A percentile compares a stretch with the other conserved stretches of the same genome.
Evolutionary conservation across 1,140 invertebrate genomes (phyloP).

Genomic region (Saxidomus purpurata): DNA sequence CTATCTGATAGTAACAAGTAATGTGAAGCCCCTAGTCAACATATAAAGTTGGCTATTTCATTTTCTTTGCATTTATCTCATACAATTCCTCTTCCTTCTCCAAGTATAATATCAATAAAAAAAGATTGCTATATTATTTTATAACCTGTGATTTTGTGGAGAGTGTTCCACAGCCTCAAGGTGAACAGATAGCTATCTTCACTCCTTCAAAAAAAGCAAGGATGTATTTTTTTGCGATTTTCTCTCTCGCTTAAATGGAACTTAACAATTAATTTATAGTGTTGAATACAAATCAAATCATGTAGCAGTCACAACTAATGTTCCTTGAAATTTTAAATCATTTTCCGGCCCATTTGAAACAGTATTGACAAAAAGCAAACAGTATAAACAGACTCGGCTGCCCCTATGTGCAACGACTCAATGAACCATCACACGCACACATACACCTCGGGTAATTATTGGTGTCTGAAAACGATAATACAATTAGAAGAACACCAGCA

Average conservation of each 20-base stretch:
- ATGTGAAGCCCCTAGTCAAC: too few species aligned
- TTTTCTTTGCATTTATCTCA: too few species aligned
- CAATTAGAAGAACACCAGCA: background rate
- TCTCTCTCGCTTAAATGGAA: conserved; percentile 36
- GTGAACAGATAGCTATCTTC: background rate
- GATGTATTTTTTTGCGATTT: background rate
- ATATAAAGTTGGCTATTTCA: too few species aligned
- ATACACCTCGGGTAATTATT: conserved; percentile 10
- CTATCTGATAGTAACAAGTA: too few species aligned
- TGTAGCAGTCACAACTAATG: conserved; percentile 36
- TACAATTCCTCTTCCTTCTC: too few species aligned
- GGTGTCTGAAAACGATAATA: conserved; percentile 7
- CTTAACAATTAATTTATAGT: conserved; percentile 54
- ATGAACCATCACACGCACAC: background rate
- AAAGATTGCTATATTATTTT: too few species aligned
- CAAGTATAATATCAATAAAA: too few species aligned
- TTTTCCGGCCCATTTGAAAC: conserved; percentile 48
- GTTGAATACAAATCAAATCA: conserved; percentile 20
- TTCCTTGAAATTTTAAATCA: conserved; percentile 50
- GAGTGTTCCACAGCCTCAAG: background rate
- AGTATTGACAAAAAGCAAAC: conserved; percentile 28
- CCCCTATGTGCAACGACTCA: background rate
- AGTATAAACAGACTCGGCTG: background rate
- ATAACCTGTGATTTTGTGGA: too few species aligned
- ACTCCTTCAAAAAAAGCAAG: background rate